Evolutionary conservation across 2,113 vertebrate species (phyloP).

Genomic region (Himantopus leucocephalus): DNA sequence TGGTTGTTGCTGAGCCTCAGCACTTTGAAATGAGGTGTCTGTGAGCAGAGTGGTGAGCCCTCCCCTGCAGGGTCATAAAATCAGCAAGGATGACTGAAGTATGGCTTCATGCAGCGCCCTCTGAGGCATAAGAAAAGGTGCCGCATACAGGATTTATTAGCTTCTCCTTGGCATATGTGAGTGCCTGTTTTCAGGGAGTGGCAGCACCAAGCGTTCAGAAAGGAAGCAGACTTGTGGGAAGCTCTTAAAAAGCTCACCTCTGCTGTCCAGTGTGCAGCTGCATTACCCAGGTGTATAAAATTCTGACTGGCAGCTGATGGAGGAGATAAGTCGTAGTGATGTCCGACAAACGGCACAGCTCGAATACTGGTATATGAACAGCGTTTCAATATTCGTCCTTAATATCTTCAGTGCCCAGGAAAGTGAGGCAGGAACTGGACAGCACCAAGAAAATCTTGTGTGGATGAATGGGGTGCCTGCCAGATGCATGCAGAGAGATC

Average conservation of each 20-base stretch:
- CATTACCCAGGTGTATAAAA: not conserved
- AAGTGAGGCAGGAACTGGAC: not conserved
- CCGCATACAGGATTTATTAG: not conserved
- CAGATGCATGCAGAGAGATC: not conserved
- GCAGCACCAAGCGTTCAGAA: not conserved
- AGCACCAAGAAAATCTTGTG: not conserved
- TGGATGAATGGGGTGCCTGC: not conserved
- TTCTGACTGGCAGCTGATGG: not conserved
- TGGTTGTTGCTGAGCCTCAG: not conserved
- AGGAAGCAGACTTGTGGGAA: not conserved
- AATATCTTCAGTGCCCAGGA: not conserved
- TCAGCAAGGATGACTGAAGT: not conserved
- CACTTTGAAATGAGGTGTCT: not conserved
- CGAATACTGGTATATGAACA: not conserved
- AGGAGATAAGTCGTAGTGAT: not conserved
- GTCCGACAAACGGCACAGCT: not conserved
- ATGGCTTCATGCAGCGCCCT: not conserved
- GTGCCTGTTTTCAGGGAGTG: not conserved
- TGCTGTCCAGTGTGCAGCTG: not conserved
- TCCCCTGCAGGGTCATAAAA: not conserved
- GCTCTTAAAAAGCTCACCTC: not conserved
- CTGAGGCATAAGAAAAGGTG: not conserved
- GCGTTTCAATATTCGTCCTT: not conserved
- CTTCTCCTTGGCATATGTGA: not conserved
- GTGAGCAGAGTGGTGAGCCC: not conserved